Evolutionary conservation across 2,888 invertebrate genomes (phyloP).

Genomic region (Ferrisia virgata): DNA sequence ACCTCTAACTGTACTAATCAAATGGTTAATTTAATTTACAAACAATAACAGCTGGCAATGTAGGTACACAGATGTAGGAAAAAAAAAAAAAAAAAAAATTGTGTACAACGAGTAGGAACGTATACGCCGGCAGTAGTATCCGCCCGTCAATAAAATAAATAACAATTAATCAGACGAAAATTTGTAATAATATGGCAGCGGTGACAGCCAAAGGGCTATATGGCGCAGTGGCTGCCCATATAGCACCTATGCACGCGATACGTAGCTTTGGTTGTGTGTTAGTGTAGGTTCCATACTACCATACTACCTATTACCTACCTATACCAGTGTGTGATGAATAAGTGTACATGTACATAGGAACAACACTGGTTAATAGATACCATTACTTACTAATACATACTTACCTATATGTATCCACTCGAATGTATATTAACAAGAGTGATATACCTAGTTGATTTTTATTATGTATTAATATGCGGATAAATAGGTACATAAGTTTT

Average conservation of each 20-base stretch:
- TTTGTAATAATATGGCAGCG: neutral
- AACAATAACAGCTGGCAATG: neutral
- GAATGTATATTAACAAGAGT: too few species aligned
- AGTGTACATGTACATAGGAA: neutral
- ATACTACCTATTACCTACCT: neutral
- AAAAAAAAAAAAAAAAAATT: too few species aligned
- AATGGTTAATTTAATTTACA: neutral
- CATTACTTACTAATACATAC: too few species aligned
- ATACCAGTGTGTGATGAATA: neutral
- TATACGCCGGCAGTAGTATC: neutral
- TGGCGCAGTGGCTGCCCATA: neutral
- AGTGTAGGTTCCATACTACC: neutral
- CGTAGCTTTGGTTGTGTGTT: neutral
- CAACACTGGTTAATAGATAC: too few species aligned
- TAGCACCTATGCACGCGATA: neutral
- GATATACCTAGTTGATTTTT: neutral
- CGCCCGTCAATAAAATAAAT: neutral
- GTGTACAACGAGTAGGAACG: neutral
- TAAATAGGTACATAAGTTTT: neutral
- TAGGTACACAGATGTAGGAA: neutral
- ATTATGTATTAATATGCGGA: neutral
- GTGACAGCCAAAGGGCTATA: neutral
- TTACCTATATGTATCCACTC: too few species aligned
- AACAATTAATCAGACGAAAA: conserved; percentile 4
- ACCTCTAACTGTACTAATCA: too few species aligned